These are phyloP conservation scores for Pangasius macronema DNA, from an alignment of 2,797 vertebrate species.

Conservation along the genomic window DNA sequence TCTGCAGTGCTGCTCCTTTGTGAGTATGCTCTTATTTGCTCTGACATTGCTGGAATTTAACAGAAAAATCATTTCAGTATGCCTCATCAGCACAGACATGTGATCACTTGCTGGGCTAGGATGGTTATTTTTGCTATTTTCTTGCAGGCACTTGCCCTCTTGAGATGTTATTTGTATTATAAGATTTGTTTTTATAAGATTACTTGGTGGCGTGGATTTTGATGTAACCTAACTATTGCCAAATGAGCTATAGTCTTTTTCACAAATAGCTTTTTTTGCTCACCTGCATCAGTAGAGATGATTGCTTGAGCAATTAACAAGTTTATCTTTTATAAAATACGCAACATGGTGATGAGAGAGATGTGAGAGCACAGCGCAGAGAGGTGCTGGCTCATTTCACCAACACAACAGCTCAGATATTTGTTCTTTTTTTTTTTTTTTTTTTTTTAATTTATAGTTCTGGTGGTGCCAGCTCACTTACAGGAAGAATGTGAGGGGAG, in stretches of 20 bases:
- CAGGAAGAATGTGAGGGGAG: constrained; percentile 70
- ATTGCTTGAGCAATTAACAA: neutral
- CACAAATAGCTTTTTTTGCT: neutral
- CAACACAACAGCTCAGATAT: neutral
- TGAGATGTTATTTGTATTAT: neutral
- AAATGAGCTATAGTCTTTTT: neutral
- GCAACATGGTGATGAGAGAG: neutral
- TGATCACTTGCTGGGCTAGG: constrained; percentile 56
- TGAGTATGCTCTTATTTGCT: constrained; percentile 37
- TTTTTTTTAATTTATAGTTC: constrained; percentile 59
- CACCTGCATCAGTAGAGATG: neutral
- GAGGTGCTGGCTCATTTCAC: neutral
- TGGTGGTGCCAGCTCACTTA: constrained; percentile 62
- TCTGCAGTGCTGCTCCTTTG: constrained; percentile 42
- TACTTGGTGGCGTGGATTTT: neutral
- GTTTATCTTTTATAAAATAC: neutral
- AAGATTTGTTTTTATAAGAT: constrained; percentile 19
- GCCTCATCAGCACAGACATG: constrained; percentile 45
- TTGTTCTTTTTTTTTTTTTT: neutral
- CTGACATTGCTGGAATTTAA: constrained; percentile 39
- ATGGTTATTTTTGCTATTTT: constrained; percentile 31
- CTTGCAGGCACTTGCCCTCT: constrained; percentile 54
- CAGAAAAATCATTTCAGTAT: constrained; percentile 35
- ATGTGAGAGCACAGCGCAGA: neutral
- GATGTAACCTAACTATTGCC: neutral